These are phyloP conservation scores for Leptopterna dolabrata DNA, from an alignment of 2,888 invertebrate species.

Conservation along the genomic window DNA sequence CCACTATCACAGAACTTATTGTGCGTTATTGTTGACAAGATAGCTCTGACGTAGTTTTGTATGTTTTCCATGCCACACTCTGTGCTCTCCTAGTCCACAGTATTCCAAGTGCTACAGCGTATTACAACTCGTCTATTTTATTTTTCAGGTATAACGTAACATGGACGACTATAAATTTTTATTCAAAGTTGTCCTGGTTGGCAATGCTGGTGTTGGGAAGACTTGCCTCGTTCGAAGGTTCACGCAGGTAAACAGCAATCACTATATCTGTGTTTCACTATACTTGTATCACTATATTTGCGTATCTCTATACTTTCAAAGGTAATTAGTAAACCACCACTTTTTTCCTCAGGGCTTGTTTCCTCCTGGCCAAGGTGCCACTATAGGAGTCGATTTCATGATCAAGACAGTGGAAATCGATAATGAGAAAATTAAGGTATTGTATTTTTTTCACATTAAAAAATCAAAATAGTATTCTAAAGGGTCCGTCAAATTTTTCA, in stretches of 20 bases:
- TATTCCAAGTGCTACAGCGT: no score
- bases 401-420: conserved; percentile 98
- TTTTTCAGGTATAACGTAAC: conserved; percentile 59
- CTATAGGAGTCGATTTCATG: conserved; percentile 99
- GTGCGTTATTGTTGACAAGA: no score
- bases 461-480: no score
- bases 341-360: conserved; percentile 79
- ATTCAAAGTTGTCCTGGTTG: conserved; percentile 98
- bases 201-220: conserved; percentile 98
- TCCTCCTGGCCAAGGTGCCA: conserved; percentile 98
- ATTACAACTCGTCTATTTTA: not conserved
- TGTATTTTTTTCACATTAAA: conserved; percentile 21
- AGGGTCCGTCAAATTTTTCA: no score
- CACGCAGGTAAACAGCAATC: conserved; percentile 80
- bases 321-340: no score
- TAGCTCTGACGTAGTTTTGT: no score
- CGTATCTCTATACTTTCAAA: not conserved
- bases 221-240: conserved; percentile 96
- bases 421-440: conserved; percentile 92
- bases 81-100: no score
- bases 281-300: not conserved
- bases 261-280: not conserved
- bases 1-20: no score
- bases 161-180: conserved; percentile 99
- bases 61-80: no score